Conservation (phyloP, 2,113 vertebrate genomes). For the Aptenodytes patagonicus region DNA sequence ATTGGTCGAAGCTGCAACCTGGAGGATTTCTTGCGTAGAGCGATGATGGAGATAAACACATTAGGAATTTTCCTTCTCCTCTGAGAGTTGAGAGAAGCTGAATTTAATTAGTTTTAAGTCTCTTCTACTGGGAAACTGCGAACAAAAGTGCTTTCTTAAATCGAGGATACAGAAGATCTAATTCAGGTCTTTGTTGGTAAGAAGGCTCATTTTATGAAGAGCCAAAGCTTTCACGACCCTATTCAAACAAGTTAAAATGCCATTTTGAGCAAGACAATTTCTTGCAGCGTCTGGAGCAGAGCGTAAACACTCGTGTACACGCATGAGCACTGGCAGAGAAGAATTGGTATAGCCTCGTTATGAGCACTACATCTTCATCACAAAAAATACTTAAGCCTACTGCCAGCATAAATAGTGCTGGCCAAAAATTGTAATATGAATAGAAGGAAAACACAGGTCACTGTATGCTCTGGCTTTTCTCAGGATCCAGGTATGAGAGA, state of each 20-base stretch:
- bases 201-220: not conserved
- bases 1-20: not conserved
- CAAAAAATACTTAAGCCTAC: not conserved
- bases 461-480: not conserved
- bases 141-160: not conserved
- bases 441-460: not conserved
- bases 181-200: not conserved
- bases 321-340: not conserved
- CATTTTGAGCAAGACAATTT: not conserved
- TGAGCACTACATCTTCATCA: not conserved
- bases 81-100: not conserved
- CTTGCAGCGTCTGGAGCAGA: not conserved
- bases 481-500: not conserved
- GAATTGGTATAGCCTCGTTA: not conserved
- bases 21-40: not conserved
- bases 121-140: not conserved
- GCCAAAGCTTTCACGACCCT: not conserved
- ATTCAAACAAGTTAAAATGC: not conserved
- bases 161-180: not conserved
- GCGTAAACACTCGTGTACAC: rapidly evolving
- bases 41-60: not conserved
- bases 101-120: conserved; percentile 34
- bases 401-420: not conserved
- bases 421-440: not conserved
- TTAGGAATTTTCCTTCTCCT: not conserved